phyloP scores from a whole-genome alignment of 1,140 invertebrate species.

The Neocloeon triangulifer region DNA sequence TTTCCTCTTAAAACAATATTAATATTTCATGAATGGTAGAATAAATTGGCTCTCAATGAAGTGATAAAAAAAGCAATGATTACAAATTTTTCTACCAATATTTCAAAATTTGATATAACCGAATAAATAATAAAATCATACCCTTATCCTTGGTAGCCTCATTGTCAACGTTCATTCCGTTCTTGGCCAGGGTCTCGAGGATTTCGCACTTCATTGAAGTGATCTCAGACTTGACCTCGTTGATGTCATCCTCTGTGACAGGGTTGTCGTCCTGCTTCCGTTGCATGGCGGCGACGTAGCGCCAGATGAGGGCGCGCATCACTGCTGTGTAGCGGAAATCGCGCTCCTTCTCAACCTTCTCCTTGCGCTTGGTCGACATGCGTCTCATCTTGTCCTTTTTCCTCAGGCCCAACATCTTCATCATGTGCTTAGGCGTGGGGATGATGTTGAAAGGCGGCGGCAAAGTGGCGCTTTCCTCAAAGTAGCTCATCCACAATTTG shows the following conservation, averaged over 20 bases:
- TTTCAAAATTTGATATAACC: no score
- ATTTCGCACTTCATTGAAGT: slow-evolving; percentile 60
- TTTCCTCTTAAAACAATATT: slow-evolving; percentile 5
- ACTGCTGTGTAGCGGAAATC: slow-evolving; percentile 42
- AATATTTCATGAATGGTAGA: slow-evolving; percentile 4
- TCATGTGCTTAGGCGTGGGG: slow-evolving; percentile 39
- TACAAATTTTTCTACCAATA: no score
- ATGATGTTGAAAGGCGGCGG: slow-evolving; percentile 72
- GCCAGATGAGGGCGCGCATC: slow-evolving; percentile 61
- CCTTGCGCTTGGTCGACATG: slow-evolving; percentile 29
- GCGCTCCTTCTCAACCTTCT: slow-evolving; percentile 35
- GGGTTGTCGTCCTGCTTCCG: slow-evolving; percentile 44
- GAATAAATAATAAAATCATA: slow-evolving; percentile 4
- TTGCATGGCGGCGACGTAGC: slow-evolving; percentile 59
- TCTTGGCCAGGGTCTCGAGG: slow-evolving; percentile 55
- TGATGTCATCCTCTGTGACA: slow-evolving; percentile 79
- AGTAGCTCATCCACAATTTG: slow-evolving; percentile 76
- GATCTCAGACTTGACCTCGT: slow-evolving; percentile 78
- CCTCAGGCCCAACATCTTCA: slow-evolving; percentile 34
- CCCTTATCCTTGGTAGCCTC: slow-evolving; percentile 9
- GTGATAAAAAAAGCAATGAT: no score
- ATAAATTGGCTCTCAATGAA: no score
- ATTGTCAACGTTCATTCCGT: slow-evolving; percentile 47
- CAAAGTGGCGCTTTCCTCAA: slow-evolving; percentile 64
- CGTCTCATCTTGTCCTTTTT: slow-evolving; percentile 45